Base-by-base conservation (phyloP, 2,888 invertebrate species). In the Homarus gammarus region DNA sequence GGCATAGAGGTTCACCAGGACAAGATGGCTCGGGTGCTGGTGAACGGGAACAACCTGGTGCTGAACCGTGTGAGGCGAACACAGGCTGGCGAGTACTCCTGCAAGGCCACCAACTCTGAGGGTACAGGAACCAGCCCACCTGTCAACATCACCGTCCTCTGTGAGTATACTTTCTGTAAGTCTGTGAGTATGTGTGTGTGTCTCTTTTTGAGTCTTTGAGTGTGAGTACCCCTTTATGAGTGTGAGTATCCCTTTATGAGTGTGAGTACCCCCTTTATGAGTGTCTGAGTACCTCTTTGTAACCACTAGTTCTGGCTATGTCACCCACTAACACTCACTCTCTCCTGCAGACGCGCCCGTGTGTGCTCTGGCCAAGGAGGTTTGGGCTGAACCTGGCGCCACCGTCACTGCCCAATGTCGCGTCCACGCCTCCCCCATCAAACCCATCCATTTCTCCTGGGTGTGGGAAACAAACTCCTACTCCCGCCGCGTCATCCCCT, bases 391-490 rank as follows among this genome's bases (percentile, higher is more conserved):
- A 56, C 87, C 86, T 0, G 89, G 91, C 56, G 64, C 38, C 38
- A 36, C 56, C 8, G 89, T 91, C 33, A 77, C 79, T 5, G 89
- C 89, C 33, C 51, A 33, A 12, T 91, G 91, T 79, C 68, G 79
- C n/a, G 91, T 91, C 18, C 61, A 87, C 12, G 89, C 91, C 27
- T 81, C 77, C 12, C 91, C 91, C 38, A 64, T 18, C 38, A n/a
- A 40, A 2, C 78, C 85, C 77, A 78, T 91, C 44, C 82, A 81
- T 61, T 91, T 91, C 86, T 91, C 89, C n/a, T 91, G 91, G 91
- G 91, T 91, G n/a, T 91, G 91, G 91, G 82, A 79, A 12, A 89
- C 91, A 27, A 56, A 27, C 22, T 38, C 87, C 22, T 82, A 82
- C 83, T 83, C 89, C 40, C 73, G 86, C 44, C 68, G 91, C 31